phyloP scores from a whole-genome alignment of 2,888 invertebrate genomes.

The Lasius platythorax region DNA sequence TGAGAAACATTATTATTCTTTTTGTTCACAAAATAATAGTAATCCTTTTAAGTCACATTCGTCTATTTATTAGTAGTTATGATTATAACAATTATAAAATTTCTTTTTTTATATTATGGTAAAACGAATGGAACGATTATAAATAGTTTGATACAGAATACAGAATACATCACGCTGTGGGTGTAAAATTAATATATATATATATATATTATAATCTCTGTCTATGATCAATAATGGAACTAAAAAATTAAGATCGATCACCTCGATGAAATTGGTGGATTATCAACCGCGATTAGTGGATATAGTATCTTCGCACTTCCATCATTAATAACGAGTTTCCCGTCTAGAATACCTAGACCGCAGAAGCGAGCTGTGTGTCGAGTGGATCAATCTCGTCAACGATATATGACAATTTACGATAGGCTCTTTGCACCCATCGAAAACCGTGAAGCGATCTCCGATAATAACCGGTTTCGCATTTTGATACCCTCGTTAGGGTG shows the following conservation, averaged over 20 bases:
- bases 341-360: slow-evolving; percentile 33
- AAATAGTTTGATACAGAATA: neutral
- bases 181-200: neutral
- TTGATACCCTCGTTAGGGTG: slow-evolving; percentile 58
- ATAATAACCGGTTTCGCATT: slow-evolving; percentile 66
- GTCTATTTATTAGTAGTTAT: neutral
- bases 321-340: slow-evolving; percentile 44
- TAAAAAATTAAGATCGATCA: slow-evolving; percentile 34
- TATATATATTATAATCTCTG: neutral
- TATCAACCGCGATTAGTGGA: slow-evolving; percentile 30
- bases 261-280: slow-evolving; percentile 8
- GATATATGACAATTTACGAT: slow-evolving; percentile 65
- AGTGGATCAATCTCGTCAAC: slow-evolving; percentile 69
- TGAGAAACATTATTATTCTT: neutral
- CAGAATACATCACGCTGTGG: neutral
- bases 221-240: neutral
- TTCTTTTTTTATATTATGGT: neutral
- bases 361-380: slow-evolving; percentile 49
- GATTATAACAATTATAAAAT: neutral
- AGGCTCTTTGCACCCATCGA: slow-evolving; percentile 55
- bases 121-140: slow-evolving; percentile 10
- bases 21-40: neutral
- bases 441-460: slow-evolving; percentile 60
- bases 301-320: slow-evolving; percentile 22
- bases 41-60: neutral